These are phyloP conservation scores for Halocaridina rubra DNA, from an alignment of 2,888 invertebrate genomes.

Conservation along the genomic window DNA sequence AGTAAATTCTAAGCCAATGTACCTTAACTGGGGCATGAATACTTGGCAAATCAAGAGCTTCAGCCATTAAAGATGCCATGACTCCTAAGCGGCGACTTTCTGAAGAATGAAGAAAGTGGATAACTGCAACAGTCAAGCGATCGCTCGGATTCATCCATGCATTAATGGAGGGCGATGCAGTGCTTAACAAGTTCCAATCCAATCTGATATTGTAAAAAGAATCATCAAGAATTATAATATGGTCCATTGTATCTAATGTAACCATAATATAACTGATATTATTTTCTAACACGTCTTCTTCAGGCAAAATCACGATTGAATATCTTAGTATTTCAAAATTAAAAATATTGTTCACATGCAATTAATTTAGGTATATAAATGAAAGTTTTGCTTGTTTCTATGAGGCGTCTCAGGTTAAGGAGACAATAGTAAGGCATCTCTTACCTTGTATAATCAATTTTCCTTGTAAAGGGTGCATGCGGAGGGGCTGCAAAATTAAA, in stretches of 20 bases:
- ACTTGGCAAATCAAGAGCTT: slow-evolving; percentile 87
- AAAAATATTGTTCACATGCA: no score
- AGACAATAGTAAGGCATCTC: not conserved
- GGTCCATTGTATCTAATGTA: no score
- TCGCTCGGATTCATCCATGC: slow-evolving; percentile 98
- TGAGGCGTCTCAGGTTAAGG: no score
- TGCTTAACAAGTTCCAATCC: slow-evolving; percentile 96
- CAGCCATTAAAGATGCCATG: slow-evolving; percentile 94
- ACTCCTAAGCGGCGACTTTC: slow-evolving; percentile 73
- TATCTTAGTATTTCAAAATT: no score
- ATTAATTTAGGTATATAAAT: no score
- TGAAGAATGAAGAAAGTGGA: slow-evolving; percentile 80
- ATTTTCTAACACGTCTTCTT: no score
- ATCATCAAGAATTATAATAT: no score
- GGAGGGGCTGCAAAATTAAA: slow-evolving; percentile 98
- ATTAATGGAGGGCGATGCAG: slow-evolving; percentile 95
- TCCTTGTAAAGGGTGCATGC: slow-evolving; percentile 90
- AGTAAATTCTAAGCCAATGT: slow-evolving; percentile 59
- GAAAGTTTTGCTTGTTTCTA: no score
- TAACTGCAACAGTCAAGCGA: slow-evolving; percentile 85
- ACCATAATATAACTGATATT: no score
- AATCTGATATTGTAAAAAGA: no score
- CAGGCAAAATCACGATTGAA: no score
- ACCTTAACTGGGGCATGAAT: slow-evolving; percentile 85
- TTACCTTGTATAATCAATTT: slow-evolving; percentile 91